These are phyloP conservation scores for Scarus forsteni DNA, from an alignment of 2,797 vertebrate genomes.

Conservation along the genomic window DNA sequence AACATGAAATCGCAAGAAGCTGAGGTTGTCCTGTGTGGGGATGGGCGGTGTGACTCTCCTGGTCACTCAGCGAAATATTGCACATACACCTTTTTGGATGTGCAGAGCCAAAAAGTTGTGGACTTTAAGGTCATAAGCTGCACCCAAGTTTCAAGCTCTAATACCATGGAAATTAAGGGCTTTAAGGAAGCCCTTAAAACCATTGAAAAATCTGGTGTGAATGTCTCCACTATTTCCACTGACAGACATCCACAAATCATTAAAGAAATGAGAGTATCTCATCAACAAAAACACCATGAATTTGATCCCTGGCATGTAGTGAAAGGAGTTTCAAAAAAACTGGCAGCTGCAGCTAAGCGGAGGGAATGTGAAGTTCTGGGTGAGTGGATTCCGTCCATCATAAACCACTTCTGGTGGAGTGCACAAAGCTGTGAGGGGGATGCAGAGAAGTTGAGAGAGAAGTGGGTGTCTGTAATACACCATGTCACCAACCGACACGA, in stretches of 20 bases:
- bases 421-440: not conserved
- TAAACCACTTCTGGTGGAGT: constrained; percentile 1
- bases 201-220: not conserved
- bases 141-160: not conserved
- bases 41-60: too few relatives aligned
- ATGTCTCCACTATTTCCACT: not conserved
- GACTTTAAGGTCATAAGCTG: constrained; percentile 1
- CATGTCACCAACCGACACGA: not conserved
- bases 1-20: too few relatives aligned
- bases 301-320: not conserved
- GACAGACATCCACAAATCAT: not conserved
- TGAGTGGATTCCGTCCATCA: constrained; percentile 1
- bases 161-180: not conserved
- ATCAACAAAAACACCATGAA: not conserved
- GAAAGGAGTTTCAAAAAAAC: not conserved
- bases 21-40: too few relatives aligned
- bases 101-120: not conserved
- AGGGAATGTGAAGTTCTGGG: not conserved
- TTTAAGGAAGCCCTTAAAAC: not conserved
- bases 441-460: constrained; percentile 1
- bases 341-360: not conserved
- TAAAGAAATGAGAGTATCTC: not conserved
- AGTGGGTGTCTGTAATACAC: constrained; percentile 7
- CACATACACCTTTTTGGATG: too few relatives aligned
- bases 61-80: too few relatives aligned